Evolutionary conservation across 2,797 vertebrate genomes (phyloP).

Genomic region (Oryzias dopingdopingensis): DNA sequence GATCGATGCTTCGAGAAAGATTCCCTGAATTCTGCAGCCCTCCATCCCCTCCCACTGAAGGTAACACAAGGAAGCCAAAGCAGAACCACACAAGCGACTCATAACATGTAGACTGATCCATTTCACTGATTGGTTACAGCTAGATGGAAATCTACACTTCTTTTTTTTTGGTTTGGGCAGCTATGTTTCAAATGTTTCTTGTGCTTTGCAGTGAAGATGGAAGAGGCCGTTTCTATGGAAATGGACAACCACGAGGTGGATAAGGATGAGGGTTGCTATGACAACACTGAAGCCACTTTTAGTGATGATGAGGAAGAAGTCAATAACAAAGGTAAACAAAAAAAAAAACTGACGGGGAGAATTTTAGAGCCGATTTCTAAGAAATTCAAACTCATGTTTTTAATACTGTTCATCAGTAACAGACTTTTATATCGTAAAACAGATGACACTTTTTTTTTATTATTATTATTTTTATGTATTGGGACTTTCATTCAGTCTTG

Average conservation of each 20-base stretch:
- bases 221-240: constrained; percentile 87
- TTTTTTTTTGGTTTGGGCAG: too few relatives aligned
- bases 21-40: constrained; percentile 97
- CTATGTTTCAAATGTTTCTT: background rate
- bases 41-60: constrained; percentile 90
- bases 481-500: too few relatives aligned
- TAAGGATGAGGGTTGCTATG: constrained; percentile 94
- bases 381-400: too few relatives aligned
- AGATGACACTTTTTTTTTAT: too few relatives aligned
- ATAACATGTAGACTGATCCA: too few relatives aligned
- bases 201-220: constrained; percentile 83
- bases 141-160: too few relatives aligned
- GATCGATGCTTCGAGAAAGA: constrained; percentile 93
- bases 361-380: too few relatives aligned
- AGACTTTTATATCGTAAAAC: too few relatives aligned
- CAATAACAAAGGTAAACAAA: constrained; percentile 83
- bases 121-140: too few relatives aligned
- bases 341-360: too few relatives aligned
- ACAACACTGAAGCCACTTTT: constrained; percentile 91
- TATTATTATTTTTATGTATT: too few relatives aligned
- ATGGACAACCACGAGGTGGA: constrained; percentile 94
- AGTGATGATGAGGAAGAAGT: constrained; percentile 95
- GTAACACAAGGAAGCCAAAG: constrained; percentile 53
- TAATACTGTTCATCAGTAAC: too few relatives aligned
- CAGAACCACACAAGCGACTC: background rate